These are phyloP conservation scores for Pseudeuparius sepicola DNA, from an alignment of 2,888 invertebrate species.

Conservation along the genomic window DNA sequence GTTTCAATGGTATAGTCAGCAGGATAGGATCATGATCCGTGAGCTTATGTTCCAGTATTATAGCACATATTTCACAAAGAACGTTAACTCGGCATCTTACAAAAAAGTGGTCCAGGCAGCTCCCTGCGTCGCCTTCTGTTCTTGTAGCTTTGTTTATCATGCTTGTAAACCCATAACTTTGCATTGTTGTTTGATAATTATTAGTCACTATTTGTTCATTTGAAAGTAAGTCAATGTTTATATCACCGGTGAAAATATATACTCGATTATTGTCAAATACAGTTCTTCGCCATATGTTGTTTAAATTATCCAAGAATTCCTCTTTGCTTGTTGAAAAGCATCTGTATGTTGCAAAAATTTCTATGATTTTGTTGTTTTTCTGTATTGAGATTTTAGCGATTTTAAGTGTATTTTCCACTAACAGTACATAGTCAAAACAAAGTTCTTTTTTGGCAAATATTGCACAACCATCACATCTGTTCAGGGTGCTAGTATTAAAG, in stretches of 20 bases:
- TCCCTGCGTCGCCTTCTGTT: slow-evolving; percentile 4
- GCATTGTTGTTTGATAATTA: slow-evolving; percentile 12
- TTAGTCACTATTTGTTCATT: slow-evolving; percentile 8
- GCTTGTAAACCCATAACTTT: too few relatives aligned
- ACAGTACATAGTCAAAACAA: not conserved
- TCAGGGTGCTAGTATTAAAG: slow-evolving; percentile 12
- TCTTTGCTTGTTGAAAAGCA: too few relatives aligned
- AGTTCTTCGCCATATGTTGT: slow-evolving; percentile 1
- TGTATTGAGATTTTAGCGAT: slow-evolving; percentile 9
- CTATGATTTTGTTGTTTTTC: slow-evolving; percentile 9
- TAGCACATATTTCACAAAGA: too few relatives aligned
- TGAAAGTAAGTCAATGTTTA: too few relatives aligned
- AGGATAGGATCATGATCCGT: too few relatives aligned
- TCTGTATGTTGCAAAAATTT: slow-evolving; percentile 12
- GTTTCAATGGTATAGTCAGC: too few relatives aligned
- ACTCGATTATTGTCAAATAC: slow-evolving; percentile 3
- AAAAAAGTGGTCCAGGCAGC: slow-evolving; percentile 16
- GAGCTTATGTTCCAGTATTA: too few relatives aligned
- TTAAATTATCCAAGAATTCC: slow-evolving; percentile 11
- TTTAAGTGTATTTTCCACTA: slow-evolving; percentile 11
- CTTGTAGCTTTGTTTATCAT: slow-evolving; percentile 14
- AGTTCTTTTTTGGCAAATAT: slow-evolving; percentile 6
- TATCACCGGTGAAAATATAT: too few relatives aligned
- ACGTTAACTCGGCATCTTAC: too few relatives aligned
- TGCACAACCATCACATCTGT: slow-evolving; percentile 13